Evolutionary conservation across 2,797 vertebrate species (phyloP), one percentile per base, ranked within the genome.

Genomic region (Gambusia yucatana): DNA sequence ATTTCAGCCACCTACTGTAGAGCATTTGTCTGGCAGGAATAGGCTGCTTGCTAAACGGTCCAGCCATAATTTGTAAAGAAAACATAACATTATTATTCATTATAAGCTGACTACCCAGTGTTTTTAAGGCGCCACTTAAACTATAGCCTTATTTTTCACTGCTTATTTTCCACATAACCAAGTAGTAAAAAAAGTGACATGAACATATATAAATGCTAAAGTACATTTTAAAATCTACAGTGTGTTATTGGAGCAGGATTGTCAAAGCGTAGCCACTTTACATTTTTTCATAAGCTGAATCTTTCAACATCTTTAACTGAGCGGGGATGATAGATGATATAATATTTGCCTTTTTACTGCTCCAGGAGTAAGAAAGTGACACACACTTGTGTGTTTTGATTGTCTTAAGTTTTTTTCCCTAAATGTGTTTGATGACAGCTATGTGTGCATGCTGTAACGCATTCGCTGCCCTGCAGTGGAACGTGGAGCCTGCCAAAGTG

Each of bases 341-440:
- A 87, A 82, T 86, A 82, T 92, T 91, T 89, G 81, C 74, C 76
- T 81, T 83, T 81, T 84, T 76, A 82, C 86, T 89, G 82, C 86
- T 84, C 79, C 80, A 89, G 85, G 82, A 85, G 72, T 70, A 52
- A 75, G 65, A 85, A 83, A 89, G 84, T 83, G 84, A 82, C 82
- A 87, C 88, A 89, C 83, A 85, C 88, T 91, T 91, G 88, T 85
- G 83, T 90, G 86, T 90, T 94, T 92, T 92, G 93, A 95, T 94
- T 93, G 91, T 91, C 89, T 91, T 80, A 43, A 87, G 88, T 87
- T 81, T 90, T 92, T 85, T 78, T 77, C 44, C 55, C 75, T 72
- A 92, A 94, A 93, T 85, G 87, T 90, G 93, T 95, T 95, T 94
- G 95, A 96, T 95, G 95, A 94, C 94, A 96, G 93, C 94, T 95